Conservation (phyloP, 2,888 invertebrate genomes). For the Aricia artaxerxes region DNA sequence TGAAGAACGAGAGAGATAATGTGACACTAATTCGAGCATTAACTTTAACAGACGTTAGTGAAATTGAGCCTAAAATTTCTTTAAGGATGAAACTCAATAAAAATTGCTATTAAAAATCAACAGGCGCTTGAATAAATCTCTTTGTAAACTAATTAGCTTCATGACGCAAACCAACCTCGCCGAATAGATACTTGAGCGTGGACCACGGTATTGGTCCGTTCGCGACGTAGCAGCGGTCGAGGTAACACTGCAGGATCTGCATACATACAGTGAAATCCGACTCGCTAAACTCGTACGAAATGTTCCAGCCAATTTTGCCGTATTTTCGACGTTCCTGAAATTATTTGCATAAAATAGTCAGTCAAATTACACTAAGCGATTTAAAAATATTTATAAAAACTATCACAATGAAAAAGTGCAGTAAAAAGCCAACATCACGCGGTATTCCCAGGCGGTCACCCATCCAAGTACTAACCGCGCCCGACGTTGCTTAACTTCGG, state of each 20-base stretch:
- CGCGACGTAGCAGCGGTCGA: constrained; percentile 83
- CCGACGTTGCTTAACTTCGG: constrained; percentile 54
- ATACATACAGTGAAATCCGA: constrained; percentile 95
- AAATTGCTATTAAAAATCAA: too few species aligned
- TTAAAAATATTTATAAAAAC: too few species aligned
- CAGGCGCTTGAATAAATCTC: too few species aligned
- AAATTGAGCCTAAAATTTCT: too few species aligned
- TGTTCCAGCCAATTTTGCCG: constrained; percentile 97
- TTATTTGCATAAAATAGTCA: not conserved
- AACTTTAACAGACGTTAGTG: too few species aligned
- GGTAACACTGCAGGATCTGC: constrained; percentile 91
- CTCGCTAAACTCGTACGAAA: constrained; percentile 95
- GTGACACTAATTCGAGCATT: too few species aligned
- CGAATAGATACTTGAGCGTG: constrained; percentile 94
- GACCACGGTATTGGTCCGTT: constrained; percentile 91
- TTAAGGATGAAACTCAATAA: too few species aligned
- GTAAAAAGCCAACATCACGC: not conserved
- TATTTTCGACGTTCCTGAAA: constrained; percentile 92
- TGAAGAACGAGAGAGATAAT: too few species aligned
- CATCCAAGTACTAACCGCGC: constrained; percentile 62
- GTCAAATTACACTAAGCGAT: not conserved
- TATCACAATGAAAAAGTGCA: not conserved
- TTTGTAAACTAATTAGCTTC: too few species aligned
- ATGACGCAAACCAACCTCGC: constrained; percentile 80
- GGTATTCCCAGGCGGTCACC: constrained; percentile 45